Conservation (phyloP, 2,113 vertebrate genomes). For the Cnemophilus loriae region DNA sequence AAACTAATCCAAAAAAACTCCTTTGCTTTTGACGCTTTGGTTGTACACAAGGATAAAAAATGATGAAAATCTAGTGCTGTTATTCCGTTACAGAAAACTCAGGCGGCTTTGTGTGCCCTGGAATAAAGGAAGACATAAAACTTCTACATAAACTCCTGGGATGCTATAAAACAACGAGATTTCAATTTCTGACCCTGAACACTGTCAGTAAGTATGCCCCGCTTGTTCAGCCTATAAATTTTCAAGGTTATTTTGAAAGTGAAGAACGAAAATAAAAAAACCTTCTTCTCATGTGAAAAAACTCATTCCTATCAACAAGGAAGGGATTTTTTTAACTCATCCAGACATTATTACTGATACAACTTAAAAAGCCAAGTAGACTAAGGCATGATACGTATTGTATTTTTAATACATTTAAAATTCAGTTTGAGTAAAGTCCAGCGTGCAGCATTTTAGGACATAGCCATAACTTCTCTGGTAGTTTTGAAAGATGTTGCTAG, state of each 20-base stretch:
- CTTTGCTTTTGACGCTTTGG: neutral
- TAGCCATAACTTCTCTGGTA: neutral
- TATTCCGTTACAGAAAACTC: neutral
- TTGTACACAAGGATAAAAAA: neutral
- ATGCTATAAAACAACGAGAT: neutral
- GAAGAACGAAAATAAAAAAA: neutral
- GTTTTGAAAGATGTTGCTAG: conserved; percentile 1
- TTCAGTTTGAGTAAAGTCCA: conserved; percentile 8
- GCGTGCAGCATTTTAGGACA: neutral
- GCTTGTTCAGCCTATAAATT: conserved; percentile 38
- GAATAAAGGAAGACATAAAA: conserved; percentile 33
- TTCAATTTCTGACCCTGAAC: conserved; percentile 37
- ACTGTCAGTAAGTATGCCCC: neutral
- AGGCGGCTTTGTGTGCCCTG: neutral
- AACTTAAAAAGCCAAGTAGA: neutral
- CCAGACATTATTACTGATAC: neutral
- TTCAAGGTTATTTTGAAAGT: conserved; percentile 44
- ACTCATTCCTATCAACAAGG: neutral
- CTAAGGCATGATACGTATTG: neutral
- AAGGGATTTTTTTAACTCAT: neutral
- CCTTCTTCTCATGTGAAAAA: neutral
- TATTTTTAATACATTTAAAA: neutral
- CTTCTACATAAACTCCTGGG: conserved; percentile 20
- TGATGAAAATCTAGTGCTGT: neutral
- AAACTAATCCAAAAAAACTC: neutral